Base-by-base conservation (phyloP, 2,797 vertebrate genomes). In the Columba guinea region DNA sequence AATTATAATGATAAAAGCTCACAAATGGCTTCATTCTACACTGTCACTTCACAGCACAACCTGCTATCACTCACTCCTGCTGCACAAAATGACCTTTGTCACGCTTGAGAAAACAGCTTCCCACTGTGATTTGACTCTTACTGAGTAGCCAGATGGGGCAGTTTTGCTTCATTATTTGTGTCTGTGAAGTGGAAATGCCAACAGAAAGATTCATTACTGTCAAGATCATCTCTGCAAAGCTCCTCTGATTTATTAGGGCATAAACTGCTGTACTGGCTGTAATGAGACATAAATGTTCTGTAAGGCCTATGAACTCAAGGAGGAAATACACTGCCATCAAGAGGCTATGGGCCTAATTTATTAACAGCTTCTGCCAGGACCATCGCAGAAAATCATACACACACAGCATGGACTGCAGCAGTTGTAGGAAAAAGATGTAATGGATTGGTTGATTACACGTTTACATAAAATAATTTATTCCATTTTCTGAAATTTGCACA, bases 171-270 rank as follows among this genome's bases (percentile, higher is more conserved):
- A 98, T 98, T 98, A 98, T 98, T 97, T 97, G 97, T 67, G 93
- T 84, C 97, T 97, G 94, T 96, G 97, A 98, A 98, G 96, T 97
- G 97, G 98, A 98, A 98, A 98, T 96, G 98, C 98, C 98, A 98
- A 96, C 96, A 97, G 97, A 98, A 98, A 98, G 98, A 98, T 98
- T 98, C 97, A 98, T 98, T 97, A 97, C 77, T 83, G 97, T 95
- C 96, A 96, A 97, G 97, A 96, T 97, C 96, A 94, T 98, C 97
- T 97, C 96, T 86, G 94, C 94, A 98, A 98, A 97, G 97, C 97
- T 93, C 90, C 86, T 84, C 96, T 98, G 98, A 98, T 98, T 98
- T 98, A 98, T 98, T 97, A 98, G 97, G 97, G 97, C 96, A 97
- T 97, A 98, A 98, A 97, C 95, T 97, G 96, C 97, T 98, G 96